A percentile compares a stretch with the other conserved stretches of the same genome.
phyloP scores from a whole-genome alignment of 2,888 invertebrate genomes.

The Esperia sulphurella region DNA sequence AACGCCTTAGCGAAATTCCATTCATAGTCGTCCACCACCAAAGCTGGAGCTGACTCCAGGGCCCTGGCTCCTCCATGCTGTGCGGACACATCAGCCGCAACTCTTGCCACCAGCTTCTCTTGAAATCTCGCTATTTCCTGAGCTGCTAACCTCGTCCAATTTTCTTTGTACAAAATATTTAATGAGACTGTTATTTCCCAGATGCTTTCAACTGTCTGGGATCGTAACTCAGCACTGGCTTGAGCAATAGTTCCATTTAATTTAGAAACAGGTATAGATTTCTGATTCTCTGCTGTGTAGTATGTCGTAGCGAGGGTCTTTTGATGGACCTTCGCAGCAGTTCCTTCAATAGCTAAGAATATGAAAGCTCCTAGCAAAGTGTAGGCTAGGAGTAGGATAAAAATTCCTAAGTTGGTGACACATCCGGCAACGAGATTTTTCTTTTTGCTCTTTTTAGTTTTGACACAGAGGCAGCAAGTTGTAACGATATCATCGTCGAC shows the following conservation, averaged over 20 bases:
- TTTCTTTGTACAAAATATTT: constrained; percentile 92
- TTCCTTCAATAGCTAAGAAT: constrained; percentile 90
- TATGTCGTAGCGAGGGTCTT: constrained; percentile 72
- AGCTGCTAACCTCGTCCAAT: constrained; percentile 91
- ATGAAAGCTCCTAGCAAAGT: constrained; percentile 87
- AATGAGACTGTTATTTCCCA: constrained; percentile 94
- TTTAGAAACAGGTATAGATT: constrained; percentile 50
- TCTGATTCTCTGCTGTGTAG: constrained; percentile 61
- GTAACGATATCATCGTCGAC: constrained; percentile 59
- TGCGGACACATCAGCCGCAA: constrained; percentile 86
- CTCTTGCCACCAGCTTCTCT: constrained; percentile 87
- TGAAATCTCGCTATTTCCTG: constrained; percentile 86
- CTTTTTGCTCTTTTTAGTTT: constrained; percentile 70
- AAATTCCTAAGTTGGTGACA: constrained; percentile 90
- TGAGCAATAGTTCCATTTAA: constrained; percentile 58
- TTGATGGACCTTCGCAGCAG: constrained; percentile 72
- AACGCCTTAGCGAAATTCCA: constrained; percentile 95
- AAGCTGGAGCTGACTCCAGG: constrained; percentile 62
- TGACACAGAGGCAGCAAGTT: constrained; percentile 71
- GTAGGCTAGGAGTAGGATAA: constrained; percentile 88
- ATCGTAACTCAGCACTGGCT: constrained; percentile 65
- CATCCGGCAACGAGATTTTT: constrained; percentile 81
- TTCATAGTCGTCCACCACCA: constrained; percentile 81
- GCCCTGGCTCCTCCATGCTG: constrained; percentile 68
- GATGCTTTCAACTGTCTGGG: constrained; percentile 90